These are phyloP conservation scores for Caerostris darwini DNA, from an alignment of 1,140 invertebrate species.

Conservation along the genomic window DNA sequence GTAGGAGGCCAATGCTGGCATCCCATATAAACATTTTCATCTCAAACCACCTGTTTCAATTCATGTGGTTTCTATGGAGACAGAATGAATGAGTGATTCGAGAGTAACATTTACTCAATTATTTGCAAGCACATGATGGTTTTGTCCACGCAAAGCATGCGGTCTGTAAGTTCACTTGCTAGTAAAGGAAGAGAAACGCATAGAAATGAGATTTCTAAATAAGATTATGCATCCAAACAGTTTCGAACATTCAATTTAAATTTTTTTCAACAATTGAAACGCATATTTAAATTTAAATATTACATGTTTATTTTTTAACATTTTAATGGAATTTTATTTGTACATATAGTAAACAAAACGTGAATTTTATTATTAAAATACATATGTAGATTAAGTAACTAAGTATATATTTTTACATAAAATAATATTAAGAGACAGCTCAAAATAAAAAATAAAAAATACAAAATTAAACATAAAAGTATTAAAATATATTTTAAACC, in stretches of 20 bases:
- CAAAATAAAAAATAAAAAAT: no score
- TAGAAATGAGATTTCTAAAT: conserved; percentile 23
- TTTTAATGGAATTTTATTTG: no score
- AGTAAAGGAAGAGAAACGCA: background rate
- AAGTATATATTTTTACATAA: no score
- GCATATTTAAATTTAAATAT: background rate
- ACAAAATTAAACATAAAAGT: no score
- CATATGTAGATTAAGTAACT: no score
- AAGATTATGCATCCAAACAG: background rate
- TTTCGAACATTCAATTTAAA: background rate
- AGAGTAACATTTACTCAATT: conserved; percentile 62
- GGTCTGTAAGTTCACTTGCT: background rate
- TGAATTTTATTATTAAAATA: no score
- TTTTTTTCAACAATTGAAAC: background rate
- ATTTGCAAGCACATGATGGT: conserved; percentile 58
- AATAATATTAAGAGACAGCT: no score
- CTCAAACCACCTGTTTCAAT: conserved; percentile 66
- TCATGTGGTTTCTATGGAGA: conserved; percentile 56
- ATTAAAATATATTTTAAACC: no score
- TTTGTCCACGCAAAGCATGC: conserved; percentile 49
- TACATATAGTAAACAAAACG: no score
- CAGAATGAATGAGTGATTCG: conserved; percentile 45
- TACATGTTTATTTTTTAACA: no score
- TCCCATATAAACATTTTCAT: conserved; percentile 46
- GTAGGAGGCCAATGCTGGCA: background rate